These are phyloP conservation scores for Atopsyche davidsoni DNA, from an alignment of 1,140 invertebrate species.

Conservation along the genomic window DNA sequence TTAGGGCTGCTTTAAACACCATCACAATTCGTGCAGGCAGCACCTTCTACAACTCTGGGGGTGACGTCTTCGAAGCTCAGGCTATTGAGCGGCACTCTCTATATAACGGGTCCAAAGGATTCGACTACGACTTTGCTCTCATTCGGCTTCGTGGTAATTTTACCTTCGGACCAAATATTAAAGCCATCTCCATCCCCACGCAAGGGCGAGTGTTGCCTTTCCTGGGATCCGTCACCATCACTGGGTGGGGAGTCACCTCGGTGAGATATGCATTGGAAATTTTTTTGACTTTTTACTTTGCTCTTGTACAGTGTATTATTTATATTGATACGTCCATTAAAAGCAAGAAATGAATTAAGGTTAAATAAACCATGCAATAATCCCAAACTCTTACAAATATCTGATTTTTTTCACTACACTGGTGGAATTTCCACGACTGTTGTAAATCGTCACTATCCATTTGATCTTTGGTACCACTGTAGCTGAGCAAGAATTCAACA, in stretches of 20 bases:
- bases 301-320: too few species aligned
- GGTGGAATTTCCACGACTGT: too few species aligned
- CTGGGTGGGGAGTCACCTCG: slow-evolving; percentile 43
- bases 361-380: too few species aligned
- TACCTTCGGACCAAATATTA: slow-evolving; percentile 33
- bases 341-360: too few species aligned
- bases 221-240: slow-evolving; percentile 37
- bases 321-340: too few species aligned
- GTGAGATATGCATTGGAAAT: too few species aligned
- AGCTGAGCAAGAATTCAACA: too few species aligned
- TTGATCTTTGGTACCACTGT: too few species aligned
- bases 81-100: slow-evolving; percentile 38
- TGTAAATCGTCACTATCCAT: too few species aligned
- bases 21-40: slow-evolving; percentile 42
- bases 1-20: slow-evolving; percentile 32
- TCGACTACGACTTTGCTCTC: slow-evolving; percentile 43
- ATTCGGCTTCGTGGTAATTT: slow-evolving; percentile 36
- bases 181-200: slow-evolving; percentile 36
- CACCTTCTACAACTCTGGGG: slow-evolving; percentile 39
- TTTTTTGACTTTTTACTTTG: too few species aligned
- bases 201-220: slow-evolving; percentile 34
- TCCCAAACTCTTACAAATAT: too few species aligned
- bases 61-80: slow-evolving; percentile 35
- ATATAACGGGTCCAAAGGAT: slow-evolving; percentile 36
- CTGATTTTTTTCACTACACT: too few species aligned